Conservation (phyloP, 2,797 vertebrate genomes). For the Scomberomorus guttatus region DNA sequence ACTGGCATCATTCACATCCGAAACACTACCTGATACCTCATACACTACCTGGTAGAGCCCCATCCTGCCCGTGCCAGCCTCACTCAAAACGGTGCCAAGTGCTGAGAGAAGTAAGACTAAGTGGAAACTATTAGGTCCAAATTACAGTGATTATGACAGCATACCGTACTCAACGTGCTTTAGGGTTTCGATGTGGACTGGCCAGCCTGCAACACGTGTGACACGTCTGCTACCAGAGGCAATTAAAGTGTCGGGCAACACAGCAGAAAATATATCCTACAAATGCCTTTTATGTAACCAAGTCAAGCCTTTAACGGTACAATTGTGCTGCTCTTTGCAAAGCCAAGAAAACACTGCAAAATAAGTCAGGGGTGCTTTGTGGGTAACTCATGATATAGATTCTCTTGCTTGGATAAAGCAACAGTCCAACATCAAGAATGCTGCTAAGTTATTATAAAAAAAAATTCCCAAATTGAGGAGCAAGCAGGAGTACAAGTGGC, state of each 20-base stretch:
- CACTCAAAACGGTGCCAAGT: slow-evolving; percentile 32
- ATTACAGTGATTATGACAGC: slow-evolving; percentile 70
- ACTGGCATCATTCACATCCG: slow-evolving; percentile 10
- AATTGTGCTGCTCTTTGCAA: slow-evolving; percentile 20
- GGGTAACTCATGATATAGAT: slow-evolving; percentile 8
- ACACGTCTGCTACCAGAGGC: slow-evolving; percentile 50
- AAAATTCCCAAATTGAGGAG: slow-evolving; percentile 22
- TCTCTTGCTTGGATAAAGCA: slow-evolving; percentile 3
- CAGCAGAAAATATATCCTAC: slow-evolving; percentile 42
- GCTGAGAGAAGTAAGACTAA: slow-evolving; percentile 57
- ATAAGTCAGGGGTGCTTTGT: slow-evolving; percentile 5
- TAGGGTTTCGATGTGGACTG: slow-evolving; percentile 42
- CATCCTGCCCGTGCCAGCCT: slow-evolving; percentile 37
- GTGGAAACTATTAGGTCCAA: slow-evolving; percentile 78
- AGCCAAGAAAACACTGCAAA: slow-evolving; percentile 4
- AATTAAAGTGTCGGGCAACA: slow-evolving; percentile 55
- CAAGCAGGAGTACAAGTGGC: neutral
- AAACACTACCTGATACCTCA: slow-evolving; percentile 54
- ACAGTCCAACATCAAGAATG: too few species aligned
- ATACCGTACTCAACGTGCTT: slow-evolving; percentile 36
- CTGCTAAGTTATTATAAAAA: slow-evolving; percentile 9
- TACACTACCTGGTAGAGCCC: slow-evolving; percentile 54
- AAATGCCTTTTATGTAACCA: slow-evolving; percentile 53
- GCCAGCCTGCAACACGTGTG: slow-evolving; percentile 40
- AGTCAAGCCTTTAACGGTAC: slow-evolving; percentile 45